Percentiles rank a stretch among this genome's conserved stretches.
Evolutionary conservation across 2,113 vertebrate species (phyloP).

Genomic region (Eurypyga helias): DNA sequence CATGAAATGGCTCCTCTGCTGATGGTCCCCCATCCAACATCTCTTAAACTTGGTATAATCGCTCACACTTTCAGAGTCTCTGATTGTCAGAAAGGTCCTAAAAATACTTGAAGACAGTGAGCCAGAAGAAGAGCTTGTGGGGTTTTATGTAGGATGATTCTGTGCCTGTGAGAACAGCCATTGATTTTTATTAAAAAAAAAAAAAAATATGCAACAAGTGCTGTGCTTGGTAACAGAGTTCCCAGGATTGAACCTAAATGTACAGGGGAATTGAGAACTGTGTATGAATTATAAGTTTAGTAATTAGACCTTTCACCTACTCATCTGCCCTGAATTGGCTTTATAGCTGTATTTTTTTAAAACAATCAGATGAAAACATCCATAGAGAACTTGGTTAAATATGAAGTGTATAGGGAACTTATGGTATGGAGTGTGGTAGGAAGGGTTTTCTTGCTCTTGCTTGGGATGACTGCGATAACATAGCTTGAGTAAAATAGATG

Average conservation of each 20-base stretch:
- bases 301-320: background rate
- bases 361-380: background rate
- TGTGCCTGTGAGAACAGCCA: background rate
- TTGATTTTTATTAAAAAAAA: background rate
- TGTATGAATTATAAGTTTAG: background rate
- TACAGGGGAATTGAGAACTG: background rate
- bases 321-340: background rate
- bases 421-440: background rate
- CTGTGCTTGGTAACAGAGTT: background rate
- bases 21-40: background rate
- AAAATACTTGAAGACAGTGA: background rate
- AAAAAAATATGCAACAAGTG: background rate
- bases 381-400: background rate
- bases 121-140: background rate
- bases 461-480: background rate
- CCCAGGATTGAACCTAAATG: background rate
- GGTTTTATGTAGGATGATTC: background rate
- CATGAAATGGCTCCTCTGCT: background rate
- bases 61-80: background rate
- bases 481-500: background rate
- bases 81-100: background rate
- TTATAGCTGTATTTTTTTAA: background rate
- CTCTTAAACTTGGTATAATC: background rate
- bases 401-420: background rate
- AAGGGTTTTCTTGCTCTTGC: background rate